Evolutionary conservation across 2,113 vertebrate species (phyloP), one percentile per base, ranked within the genome.

Genomic region (Gallinago undulata): DNA sequence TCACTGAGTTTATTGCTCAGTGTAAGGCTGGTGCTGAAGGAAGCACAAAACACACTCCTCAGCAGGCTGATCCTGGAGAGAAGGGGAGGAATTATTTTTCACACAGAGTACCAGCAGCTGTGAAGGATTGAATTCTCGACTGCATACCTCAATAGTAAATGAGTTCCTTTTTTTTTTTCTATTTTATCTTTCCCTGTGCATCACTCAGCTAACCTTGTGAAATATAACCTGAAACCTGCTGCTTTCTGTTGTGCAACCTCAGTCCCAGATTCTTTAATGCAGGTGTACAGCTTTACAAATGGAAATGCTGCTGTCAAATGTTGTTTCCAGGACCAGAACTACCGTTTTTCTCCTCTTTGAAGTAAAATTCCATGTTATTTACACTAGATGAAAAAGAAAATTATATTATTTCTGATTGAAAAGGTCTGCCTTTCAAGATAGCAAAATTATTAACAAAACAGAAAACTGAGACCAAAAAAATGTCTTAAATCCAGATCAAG

Each of bases 11-110:
- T 17, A 35, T 25, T 35, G 59, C n/a, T 27, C 35, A 37, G 19
- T 14, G 9, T 21, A 22, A 48, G 9, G 19, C 39, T 48, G 13
- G 6, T 62, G n/a, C 30, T 50, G 41, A 35, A 90, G 63, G 41
- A 50, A 78, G 6, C 21, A 9, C 4, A 11, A 19, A 27, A 70
- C 1, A 0, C 22, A 4, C 6, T 62, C 5, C 28, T 41, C 22
- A 43, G 4, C 0, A 2, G 19, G 6, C 8, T 78, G 35, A 27
- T 70, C 21, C 35, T 57, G 13, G 30, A 1, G 7, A 35, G 35
- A 56, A 56, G 21, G n/a, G 35, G 24, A 41, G 19, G 12, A 19
- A 21, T 56, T 56, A 12, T 19, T 55, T 80, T 64, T 24, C 48
- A 63, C 18, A 28, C 9, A 30, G 11, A 23, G n/a, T 10, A 25